A percentile compares a stretch with the other conserved stretches of the same genome.
phyloP scores from a whole-genome alignment of 2,797 vertebrate species.

The Syndactyla subalaris region DNA sequence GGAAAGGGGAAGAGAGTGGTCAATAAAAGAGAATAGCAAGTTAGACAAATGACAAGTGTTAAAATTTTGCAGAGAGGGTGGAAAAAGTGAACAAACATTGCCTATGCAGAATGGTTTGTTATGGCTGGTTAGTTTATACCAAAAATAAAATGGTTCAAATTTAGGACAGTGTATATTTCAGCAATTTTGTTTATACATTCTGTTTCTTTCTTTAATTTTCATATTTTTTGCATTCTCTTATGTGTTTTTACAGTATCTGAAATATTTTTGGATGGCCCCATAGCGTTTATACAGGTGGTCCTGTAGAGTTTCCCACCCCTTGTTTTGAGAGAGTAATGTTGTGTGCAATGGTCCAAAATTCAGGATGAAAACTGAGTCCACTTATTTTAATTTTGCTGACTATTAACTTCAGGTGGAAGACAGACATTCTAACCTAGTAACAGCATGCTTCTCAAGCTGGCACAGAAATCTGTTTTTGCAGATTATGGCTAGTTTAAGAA shows the following conservation, averaged over 20 bases:
- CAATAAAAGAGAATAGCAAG: background rate
- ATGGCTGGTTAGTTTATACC: background rate
- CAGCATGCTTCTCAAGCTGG: conserved; percentile 19
- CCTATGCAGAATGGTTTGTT: background rate
- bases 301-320: background rate
- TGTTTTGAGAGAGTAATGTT: background rate
- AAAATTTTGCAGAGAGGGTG: background rate
- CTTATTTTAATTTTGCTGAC: background rate
- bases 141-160: background rate
- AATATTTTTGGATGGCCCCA: background rate
- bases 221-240: background rate
- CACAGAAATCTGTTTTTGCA: conserved; percentile 63
- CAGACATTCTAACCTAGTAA: conserved; percentile 40
- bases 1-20: background rate
- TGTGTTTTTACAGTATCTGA: background rate
- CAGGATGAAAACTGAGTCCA: background rate
- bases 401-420: background rate
- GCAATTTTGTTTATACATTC: background rate
- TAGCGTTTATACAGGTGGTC: background rate
- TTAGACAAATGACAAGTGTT: background rate
- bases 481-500: conserved; percentile 67
- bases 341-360: background rate
- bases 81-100: background rate
- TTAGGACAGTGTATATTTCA: background rate
- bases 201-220: background rate